Conservation (phyloP, 2,797 vertebrate genomes). For the Hipposideros larvatus region DNA sequence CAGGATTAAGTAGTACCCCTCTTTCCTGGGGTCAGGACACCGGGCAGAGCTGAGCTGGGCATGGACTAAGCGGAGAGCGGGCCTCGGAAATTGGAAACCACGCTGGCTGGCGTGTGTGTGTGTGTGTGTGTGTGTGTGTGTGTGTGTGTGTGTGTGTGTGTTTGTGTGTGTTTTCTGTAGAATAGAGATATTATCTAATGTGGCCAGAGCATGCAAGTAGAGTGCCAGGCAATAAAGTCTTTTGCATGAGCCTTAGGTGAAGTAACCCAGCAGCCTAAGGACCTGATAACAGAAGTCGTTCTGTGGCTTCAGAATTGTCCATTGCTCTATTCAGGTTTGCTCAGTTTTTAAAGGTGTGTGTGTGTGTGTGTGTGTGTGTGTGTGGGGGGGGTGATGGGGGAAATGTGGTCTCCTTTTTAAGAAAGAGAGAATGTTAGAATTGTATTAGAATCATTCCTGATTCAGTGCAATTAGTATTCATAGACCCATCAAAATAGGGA, state of each 20-base stretch:
- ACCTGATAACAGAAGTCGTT: not conserved
- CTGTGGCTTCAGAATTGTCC: not conserved
- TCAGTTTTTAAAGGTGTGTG: constrained; percentile 15
- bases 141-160: not conserved
- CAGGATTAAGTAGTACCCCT: constrained; percentile 43
- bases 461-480: constrained; percentile 27
- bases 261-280: constrained; percentile 54
- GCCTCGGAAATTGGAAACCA: constrained; percentile 47
- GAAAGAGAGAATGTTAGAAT: not conserved
- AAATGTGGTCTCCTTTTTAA: not conserved
- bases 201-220: not conserved
- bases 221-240: constrained; percentile 40
- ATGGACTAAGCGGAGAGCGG: not conserved
- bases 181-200: constrained; percentile 19
- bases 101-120: not conserved
- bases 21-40: constrained; percentile 15
- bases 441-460: not conserved
- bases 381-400: not conserved
- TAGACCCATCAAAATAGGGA: constrained; percentile 37
- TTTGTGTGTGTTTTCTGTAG: not conserved
- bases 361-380: not conserved
- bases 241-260: constrained; percentile 68
- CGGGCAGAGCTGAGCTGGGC: not conserved
- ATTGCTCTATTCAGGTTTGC: not conserved
- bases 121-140: not conserved